A percentile compares a stretch with the other conserved stretches of the same genome.
phyloP scores from a whole-genome alignment of 2,888 invertebrate species.

The Acanthosoma haemorrhoidale region DNA sequence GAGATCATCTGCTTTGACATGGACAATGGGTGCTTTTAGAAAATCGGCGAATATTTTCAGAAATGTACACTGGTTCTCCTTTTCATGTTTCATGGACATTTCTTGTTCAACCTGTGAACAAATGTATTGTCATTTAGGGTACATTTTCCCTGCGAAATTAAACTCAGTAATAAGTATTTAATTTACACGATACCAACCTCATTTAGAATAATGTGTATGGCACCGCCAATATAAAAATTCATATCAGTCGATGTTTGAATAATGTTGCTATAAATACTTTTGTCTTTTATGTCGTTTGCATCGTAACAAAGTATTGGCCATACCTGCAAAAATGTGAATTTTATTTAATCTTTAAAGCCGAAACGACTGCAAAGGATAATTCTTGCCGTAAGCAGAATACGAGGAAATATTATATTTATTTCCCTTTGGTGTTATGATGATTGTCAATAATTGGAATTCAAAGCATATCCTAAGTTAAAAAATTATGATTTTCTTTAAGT shows the following conservation, averaged over 20 bases:
- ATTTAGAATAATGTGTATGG: slow-evolving; percentile 25
- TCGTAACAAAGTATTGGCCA: slow-evolving; percentile 29
- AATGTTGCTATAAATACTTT: slow-evolving; percentile 23
- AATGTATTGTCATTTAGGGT: neutral
- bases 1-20: slow-evolving; percentile 30
- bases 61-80: slow-evolving; percentile 26
- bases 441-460: too few relatives aligned
- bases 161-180: neutral
- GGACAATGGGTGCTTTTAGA: slow-evolving; percentile 27
- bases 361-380: too few relatives aligned
- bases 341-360: too few relatives aligned
- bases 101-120: slow-evolving; percentile 13
- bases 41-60: slow-evolving; percentile 29
- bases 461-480: too few relatives aligned
- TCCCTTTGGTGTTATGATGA: too few relatives aligned
- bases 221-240: slow-evolving; percentile 6
- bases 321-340: too few relatives aligned
- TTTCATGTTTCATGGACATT: neutral
- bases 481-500: too few relatives aligned
- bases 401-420: too few relatives aligned
- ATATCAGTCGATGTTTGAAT: slow-evolving; percentile 20
- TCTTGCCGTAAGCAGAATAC: too few relatives aligned
- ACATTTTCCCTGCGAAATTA: neutral
- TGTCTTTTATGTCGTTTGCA: slow-evolving; percentile 13
- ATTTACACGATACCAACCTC: slow-evolving; percentile 6